These are phyloP conservation scores for Sebastes diploproa DNA, from an alignment of 2,797 vertebrate genomes.

Conservation along the genomic window DNA sequence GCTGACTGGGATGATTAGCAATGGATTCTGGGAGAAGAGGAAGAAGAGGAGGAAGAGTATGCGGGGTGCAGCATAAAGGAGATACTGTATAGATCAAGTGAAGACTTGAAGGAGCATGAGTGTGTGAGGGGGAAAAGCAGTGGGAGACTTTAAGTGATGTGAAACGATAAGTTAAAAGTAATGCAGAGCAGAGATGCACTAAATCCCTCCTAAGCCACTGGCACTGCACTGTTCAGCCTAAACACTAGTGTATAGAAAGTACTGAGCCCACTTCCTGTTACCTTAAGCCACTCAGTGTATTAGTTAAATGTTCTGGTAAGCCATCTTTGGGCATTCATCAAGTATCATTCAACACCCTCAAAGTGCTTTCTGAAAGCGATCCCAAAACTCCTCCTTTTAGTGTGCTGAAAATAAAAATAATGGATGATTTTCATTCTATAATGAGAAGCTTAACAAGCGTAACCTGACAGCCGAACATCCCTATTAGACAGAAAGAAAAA, in stretches of 20 bases:
- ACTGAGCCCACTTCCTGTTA: slow-evolving; percentile 12
- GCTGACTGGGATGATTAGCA: slow-evolving; percentile 9
- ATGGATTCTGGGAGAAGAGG: slow-evolving; percentile 7
- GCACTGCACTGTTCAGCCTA: background rate
- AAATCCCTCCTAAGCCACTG: slow-evolving; percentile 28
- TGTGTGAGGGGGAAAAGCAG: background rate
- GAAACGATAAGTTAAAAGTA: slow-evolving; percentile 20
- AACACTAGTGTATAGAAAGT: background rate
- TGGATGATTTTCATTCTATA: background rate
- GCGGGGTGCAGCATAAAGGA: background rate
- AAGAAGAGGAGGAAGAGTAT: background rate
- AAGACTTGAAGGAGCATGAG: background rate
- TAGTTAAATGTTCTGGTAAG: slow-evolving; percentile 15
- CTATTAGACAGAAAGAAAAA: background rate
- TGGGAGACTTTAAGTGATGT: slow-evolving; percentile 15
- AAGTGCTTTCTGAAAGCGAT: slow-evolving; percentile 2
- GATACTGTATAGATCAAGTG: background rate
- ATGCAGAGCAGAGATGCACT: background rate
- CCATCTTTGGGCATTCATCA: background rate
- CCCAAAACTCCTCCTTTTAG: background rate
- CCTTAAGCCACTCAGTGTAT: slow-evolving; percentile 19
- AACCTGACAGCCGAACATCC: background rate
- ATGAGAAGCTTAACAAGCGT: background rate
- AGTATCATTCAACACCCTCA: background rate
- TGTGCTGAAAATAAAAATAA: background rate